Evolutionary conservation across 1,140 invertebrate genomes (phyloP).

Genomic region (Brachionus asplanchnoidis): DNA sequence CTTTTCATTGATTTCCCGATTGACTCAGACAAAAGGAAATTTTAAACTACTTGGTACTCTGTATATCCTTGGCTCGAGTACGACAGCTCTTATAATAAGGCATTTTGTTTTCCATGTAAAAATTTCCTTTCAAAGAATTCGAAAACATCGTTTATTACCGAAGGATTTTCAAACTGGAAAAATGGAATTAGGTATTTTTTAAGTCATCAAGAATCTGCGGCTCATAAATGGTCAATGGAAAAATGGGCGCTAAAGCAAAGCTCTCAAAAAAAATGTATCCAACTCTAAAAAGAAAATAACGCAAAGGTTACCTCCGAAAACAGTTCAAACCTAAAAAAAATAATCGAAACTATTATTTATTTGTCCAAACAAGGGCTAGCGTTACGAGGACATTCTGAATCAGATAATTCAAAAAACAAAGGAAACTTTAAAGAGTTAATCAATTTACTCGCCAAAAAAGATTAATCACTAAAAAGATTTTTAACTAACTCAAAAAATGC

Average conservation of each 20-base stretch:
- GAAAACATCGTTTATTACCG: too few relatives aligned
- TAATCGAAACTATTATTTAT: too few relatives aligned
- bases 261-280: background rate
- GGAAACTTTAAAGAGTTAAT: background rate
- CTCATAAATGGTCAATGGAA: background rate
- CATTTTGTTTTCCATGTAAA: too few relatives aligned
- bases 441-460: background rate
- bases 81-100: too few relatives aligned
- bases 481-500: background rate
- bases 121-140: too few relatives aligned
- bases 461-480: background rate
- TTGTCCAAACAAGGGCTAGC: background rate
- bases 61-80: too few relatives aligned
- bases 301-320: background rate
- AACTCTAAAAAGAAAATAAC: background rate
- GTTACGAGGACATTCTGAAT: background rate
- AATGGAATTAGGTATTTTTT: background rate
- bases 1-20: too few relatives aligned
- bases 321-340: too few relatives aligned
- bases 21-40: too few relatives aligned
- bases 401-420: background rate
- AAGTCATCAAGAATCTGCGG: background rate
- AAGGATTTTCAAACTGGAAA: conserved; percentile 10
- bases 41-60: too few relatives aligned
- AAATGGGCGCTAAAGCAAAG: background rate